Conservation (phyloP, 2,888 invertebrate species). For the Frankliniella intonsa region DNA sequence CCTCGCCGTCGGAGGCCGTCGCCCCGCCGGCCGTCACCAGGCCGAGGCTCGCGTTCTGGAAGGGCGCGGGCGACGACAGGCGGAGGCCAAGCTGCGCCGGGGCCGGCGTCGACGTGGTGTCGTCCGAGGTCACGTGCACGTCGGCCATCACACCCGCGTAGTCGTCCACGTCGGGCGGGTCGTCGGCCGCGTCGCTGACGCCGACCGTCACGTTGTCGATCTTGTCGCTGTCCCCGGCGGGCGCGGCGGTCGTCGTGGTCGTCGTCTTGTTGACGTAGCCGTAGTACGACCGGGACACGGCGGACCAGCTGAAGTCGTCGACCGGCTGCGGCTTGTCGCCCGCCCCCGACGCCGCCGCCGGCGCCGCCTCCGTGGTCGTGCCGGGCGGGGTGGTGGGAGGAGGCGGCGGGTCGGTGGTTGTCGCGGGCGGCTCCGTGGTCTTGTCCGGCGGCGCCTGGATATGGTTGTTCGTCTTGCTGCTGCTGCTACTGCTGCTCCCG, state of each 20-base stretch:
- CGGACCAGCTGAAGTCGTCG: conserved; percentile 13
- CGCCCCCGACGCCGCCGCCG: background rate
- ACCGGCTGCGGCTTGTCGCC: background rate
- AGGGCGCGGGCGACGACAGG: background rate
- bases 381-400: background rate
- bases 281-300: conserved; percentile 19
- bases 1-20: background rate
- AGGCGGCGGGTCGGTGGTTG: background rate
- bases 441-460: conserved; percentile 12
- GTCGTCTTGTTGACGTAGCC: conserved; percentile 22
- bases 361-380: background rate
- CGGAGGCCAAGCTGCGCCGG: background rate
- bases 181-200: background rate
- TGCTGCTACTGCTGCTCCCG: background rate
- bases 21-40: background rate
- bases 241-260: background rate
- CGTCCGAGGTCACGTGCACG: background rate
- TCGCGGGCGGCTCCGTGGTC: background rate
- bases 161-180: conserved; percentile 11
- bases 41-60: background rate
- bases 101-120: background rate
- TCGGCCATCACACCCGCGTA: background rate
- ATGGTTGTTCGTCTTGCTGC: background rate
- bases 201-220: conserved; percentile 22
- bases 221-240: background rate